Conservation (phyloP, 2,888 invertebrate species). For the Apeira syringaria region DNA sequence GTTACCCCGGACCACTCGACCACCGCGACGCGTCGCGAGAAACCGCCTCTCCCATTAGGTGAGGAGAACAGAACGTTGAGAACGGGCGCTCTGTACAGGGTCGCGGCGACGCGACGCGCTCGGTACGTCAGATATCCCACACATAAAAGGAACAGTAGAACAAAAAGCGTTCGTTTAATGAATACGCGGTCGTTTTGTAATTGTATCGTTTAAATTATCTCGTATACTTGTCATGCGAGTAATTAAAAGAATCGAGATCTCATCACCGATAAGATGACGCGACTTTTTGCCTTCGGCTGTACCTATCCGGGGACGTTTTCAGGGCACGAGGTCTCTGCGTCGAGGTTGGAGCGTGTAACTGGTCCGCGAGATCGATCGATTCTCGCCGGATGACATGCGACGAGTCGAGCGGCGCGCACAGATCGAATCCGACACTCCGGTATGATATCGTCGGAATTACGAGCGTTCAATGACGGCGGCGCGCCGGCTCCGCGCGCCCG, state of each 20-base stretch:
- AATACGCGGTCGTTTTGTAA: slow-evolving; percentile 27
- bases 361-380: slow-evolving; percentile 39
- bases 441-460: slow-evolving; percentile 80
- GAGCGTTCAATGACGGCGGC: slow-evolving; percentile 78
- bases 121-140: too few relatives aligned
- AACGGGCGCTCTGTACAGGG: slow-evolving; percentile 56
- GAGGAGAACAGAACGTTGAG: slow-evolving; percentile 58
- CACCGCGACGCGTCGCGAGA: slow-evolving; percentile 61
- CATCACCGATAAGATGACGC: slow-evolving; percentile 30
- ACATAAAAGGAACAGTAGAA: slow-evolving; percentile 20
- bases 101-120: too few relatives aligned
- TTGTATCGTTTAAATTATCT: slow-evolving; percentile 37
- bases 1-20: slow-evolving; percentile 62
- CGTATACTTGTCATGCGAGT: slow-evolving; percentile 37
- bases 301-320: slow-evolving; percentile 37
- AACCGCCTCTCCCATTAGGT: slow-evolving; percentile 64
- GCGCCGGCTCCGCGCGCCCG: slow-evolving; percentile 70
- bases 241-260: slow-evolving; percentile 42
- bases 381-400: slow-evolving; percentile 53
- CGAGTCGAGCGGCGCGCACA: slow-evolving; percentile 49
- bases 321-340: slow-evolving; percentile 50
- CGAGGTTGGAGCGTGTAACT: slow-evolving; percentile 44
- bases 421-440: slow-evolving; percentile 73
- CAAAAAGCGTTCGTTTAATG: slow-evolving; percentile 24
- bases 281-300: slow-evolving; percentile 29